A percentile compares a stretch with the other conserved stretches of the same genome.
Conservation (phyloP, 1,140 invertebrate species). For the Drosophila santomea region DNA sequence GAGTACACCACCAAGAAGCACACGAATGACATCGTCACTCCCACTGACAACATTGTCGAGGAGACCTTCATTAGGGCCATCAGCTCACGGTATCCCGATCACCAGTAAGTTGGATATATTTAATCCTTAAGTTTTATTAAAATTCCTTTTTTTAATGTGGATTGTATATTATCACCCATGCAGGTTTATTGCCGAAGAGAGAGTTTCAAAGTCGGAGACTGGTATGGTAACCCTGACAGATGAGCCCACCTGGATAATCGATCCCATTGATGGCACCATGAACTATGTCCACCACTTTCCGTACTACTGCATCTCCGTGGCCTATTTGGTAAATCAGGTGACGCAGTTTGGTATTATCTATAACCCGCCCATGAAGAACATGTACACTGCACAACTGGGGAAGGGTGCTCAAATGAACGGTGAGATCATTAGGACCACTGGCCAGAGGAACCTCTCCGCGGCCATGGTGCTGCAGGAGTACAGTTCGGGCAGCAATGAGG, state of each 20-base stretch:
- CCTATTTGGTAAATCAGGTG: constrained; percentile 88
- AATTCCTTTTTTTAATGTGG: too few relatives aligned
- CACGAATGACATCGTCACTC: constrained; percentile 15
- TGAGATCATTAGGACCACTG: constrained; percentile 25
- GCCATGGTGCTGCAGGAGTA: constrained; percentile 62
- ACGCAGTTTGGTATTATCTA: constrained; percentile 93
- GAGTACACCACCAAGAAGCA: constrained; percentile 26
- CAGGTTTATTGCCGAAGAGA: constrained; percentile 98
- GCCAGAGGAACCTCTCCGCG: constrained; percentile 12
- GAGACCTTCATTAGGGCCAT: constrained; percentile 43
- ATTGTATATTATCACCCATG: not conserved
- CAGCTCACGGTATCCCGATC: constrained; percentile 36
- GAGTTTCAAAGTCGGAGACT: constrained; percentile 85
- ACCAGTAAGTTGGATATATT: constrained; percentile 43
- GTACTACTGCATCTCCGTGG: constrained; percentile 92
- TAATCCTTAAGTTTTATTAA: not conserved
- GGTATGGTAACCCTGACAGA: constrained; percentile 91
- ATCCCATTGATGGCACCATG: constrained; percentile 95
- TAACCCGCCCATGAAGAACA: constrained; percentile 93
- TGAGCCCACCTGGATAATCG: constrained; percentile 98
- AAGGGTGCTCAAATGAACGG: constrained; percentile 50
- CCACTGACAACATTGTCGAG: constrained; percentile 46
- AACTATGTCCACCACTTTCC: constrained; percentile 95
- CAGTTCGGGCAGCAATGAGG: constrained; percentile 87
- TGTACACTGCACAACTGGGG: constrained; percentile 44